Evolutionary conservation across 2,797 vertebrate genomes (phyloP), one percentile per base, ranked within the genome.

Genomic region (Ataeniobius toweri): DNA sequence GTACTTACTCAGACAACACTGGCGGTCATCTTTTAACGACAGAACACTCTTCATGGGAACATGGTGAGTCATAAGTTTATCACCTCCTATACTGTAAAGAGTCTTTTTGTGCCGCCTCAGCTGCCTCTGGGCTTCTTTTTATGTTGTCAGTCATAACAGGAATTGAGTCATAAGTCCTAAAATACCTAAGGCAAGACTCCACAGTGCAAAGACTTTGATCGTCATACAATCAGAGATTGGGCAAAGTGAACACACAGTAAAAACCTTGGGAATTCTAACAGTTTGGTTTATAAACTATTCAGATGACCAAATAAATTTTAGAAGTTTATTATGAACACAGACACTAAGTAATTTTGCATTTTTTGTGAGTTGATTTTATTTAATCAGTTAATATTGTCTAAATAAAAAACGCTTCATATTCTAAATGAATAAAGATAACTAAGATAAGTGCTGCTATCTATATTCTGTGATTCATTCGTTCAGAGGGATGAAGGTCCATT

Each of bases 41-140:
- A 67, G 10, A 67, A 22, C 20, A 67, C 8, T 39, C 36, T 67
- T 41, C 63, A 22, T 67, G 12, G 50, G 63, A 46, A 26, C 50
- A 63, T 63, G 22, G 20, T 74, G 75, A 67, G 16, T 73, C 39
- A n/a, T 14, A n/a, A n/a, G 56, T 16, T 18, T 36, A 61, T 75
- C 65, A 70, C 56, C 8, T 26, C 59, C 14, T 44, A 59, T 51
- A 36, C 36, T 65, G 16, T 44, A n/a, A 72, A 67, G 18, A 6
- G 5, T 39, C 65, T 36, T 77, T 63, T 39, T 50, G 2, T 44
- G 8, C 65, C 46, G 53, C 8, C 18, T 69, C 58, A 71, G 13
- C 28, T 7, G 39, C 22, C 22, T 14, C 13, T 71, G 58, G 74
- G 50, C 5, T 78, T 26, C 16, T 67, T 69, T 73, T 53, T 71